A percentile compares a stretch with the other conserved stretches of the same genome.
These are phyloP conservation scores for Plectrocnemia conspersa DNA, from an alignment of 1,140 invertebrate species.

Conservation along the genomic window DNA sequence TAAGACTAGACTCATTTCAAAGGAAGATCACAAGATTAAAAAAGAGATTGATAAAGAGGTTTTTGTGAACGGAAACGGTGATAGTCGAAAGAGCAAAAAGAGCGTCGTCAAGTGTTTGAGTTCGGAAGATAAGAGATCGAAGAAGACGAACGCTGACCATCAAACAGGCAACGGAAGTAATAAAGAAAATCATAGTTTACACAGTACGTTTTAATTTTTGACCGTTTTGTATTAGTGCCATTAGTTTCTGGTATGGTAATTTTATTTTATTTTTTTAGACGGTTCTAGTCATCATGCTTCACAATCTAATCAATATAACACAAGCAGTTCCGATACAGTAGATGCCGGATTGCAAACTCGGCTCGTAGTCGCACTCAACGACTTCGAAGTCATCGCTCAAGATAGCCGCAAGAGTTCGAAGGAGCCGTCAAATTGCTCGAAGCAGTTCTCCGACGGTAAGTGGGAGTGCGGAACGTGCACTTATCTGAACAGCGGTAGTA, in stretches of 20 bases:
- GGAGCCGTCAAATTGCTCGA: conserved; percentile 16
- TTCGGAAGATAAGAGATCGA: conserved; percentile 40
- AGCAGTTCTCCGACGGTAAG: conserved; percentile 37
- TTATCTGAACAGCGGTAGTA: conserved; percentile 56
- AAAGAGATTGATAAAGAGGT: conserved; percentile 47
- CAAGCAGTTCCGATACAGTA: conserved; percentile 2
- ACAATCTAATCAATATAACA: conserved; percentile 1
- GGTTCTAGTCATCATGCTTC: not conserved
- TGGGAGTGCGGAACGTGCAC: conserved; percentile 73
- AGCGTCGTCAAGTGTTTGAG: conserved; percentile 32
- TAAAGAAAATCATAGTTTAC: conserved; percentile 38
- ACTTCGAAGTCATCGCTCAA: conserved; percentile 37
- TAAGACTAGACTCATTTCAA: conserved; percentile 45
- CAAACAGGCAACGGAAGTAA: conserved; percentile 38
- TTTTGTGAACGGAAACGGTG: conserved; percentile 41
- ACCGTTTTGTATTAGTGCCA: not conserved
- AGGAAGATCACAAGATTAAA: conserved; percentile 49
- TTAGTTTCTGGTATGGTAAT: conserved; percentile 4
- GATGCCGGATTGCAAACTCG: conserved; percentile 40
- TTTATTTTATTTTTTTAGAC: conserved; percentile 34
- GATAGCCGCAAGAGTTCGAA: conserved; percentile 16
- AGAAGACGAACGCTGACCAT: conserved; percentile 38
- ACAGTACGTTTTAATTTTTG: conserved; percentile 23
- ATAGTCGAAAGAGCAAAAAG: conserved; percentile 42
- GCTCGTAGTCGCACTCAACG: conserved; percentile 44